Percentiles rank a stretch among this genome's conserved stretches.
phyloP scores from a whole-genome alignment of 2,113 vertebrate genomes.

The Morone chrysops region DNA sequence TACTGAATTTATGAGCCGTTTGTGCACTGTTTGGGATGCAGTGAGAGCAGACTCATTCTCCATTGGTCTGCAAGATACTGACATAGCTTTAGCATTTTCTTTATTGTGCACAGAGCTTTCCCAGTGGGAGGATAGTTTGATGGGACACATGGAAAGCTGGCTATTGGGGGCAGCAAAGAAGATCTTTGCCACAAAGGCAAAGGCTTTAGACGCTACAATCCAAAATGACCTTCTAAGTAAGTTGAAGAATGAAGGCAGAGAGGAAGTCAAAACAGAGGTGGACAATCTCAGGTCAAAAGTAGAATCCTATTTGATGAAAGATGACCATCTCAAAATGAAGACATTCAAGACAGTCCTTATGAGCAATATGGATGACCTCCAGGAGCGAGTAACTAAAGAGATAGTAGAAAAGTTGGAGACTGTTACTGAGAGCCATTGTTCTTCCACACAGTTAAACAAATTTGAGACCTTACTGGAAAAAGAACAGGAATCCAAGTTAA shows the following conservation, averaged over 20 bases:
- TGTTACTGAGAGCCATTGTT: constrained; percentile 65
- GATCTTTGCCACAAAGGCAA: constrained; percentile 66
- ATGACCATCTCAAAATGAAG: constrained; percentile 59
- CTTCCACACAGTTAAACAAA: constrained; percentile 60
- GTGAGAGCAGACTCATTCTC: constrained; percentile 76
- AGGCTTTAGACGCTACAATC: constrained; percentile 5
- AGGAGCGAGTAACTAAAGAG: constrained; percentile 54
- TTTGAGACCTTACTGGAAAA: constrained; percentile 69
- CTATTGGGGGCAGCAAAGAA: constrained; percentile 56
- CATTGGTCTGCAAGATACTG: constrained; percentile 67
- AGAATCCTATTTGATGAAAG: constrained; percentile 67
- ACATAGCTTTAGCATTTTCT: constrained; percentile 71
- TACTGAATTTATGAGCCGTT: constrained; percentile 67
- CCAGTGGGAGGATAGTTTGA: constrained; percentile 67
- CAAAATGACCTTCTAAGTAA: constrained; percentile 51
- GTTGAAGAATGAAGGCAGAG: constrained; percentile 66
- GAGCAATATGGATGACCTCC: constrained; percentile 65
- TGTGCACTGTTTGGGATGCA: constrained; percentile 75
- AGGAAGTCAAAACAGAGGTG: constrained; percentile 65
- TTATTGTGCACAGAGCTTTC: constrained; percentile 75
- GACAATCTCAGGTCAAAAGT: constrained; percentile 59
- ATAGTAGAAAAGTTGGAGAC: constrained; percentile 59
- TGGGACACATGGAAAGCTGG: constrained; percentile 75
- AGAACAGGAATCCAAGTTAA: constrained; percentile 73
- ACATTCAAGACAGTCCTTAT: constrained; percentile 70